Evolutionary conservation across 2,113 vertebrate genomes (phyloP).

Genomic region (Vombatus ursinus): DNA sequence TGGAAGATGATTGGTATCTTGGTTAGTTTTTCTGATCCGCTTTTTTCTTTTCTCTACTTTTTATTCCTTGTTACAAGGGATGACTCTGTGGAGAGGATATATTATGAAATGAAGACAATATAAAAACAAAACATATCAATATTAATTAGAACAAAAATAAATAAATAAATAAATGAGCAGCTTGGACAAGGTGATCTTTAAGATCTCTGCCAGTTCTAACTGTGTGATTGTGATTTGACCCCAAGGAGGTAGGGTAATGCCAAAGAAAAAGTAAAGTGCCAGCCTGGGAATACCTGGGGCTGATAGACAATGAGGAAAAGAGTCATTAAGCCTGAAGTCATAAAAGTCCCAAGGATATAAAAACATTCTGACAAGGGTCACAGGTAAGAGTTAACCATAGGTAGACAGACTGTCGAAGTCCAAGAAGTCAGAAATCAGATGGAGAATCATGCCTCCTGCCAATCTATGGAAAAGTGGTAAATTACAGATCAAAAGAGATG

Average conservation of each 20-base stretch:
- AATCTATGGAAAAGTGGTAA: no score
- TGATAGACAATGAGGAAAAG: neutral
- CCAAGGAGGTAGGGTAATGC: neutral
- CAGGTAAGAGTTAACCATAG: constrained; percentile 31
- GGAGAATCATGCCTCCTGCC: no score
- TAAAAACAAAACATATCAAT: neutral
- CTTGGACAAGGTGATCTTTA: neutral
- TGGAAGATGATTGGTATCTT: neutral
- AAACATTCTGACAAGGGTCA: neutral
- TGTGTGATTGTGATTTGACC: constrained; percentile 47
- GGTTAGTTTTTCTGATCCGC: neutral
- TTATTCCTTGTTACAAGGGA: neutral
- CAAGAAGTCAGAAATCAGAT: neutral
- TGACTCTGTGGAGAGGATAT: neutral
- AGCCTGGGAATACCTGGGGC: neutral
- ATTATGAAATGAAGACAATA: neutral
- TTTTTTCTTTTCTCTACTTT: neutral
- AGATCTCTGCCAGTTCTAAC: neutral
- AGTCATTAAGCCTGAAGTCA: neutral
- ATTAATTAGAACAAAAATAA: neutral
- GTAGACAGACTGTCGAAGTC: constrained; percentile 33
- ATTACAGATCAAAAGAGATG: no score
- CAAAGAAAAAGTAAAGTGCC: constrained; percentile 7
- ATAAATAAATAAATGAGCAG: neutral
- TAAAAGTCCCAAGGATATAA: neutral